Base-by-base conservation (phyloP, 2,113 vertebrate species). In the Rhinopomastus cyanomelas region DNA sequence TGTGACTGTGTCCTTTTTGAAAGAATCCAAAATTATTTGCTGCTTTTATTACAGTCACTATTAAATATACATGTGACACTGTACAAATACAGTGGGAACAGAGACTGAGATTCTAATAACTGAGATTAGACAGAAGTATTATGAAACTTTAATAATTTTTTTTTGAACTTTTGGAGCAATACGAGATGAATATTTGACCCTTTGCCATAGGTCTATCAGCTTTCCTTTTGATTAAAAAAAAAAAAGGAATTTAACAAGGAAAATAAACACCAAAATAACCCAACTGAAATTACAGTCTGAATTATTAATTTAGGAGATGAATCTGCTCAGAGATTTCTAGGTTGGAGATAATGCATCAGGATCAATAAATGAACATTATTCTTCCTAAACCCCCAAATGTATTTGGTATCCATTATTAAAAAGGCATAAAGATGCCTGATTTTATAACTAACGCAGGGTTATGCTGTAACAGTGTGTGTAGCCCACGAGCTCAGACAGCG, bases 251-350 rank as follows among this genome's bases (percentile, higher is more conserved):
- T 96, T 92, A 95, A 95, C 94, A 81, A 84, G 77, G 85, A 91
- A 96, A 95, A 81, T 42, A 95, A 37, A 12, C 46, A 79, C 49
- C 57, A 90, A 72, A 92, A 78, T 60, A 81, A 81, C 66, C 46
- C 39, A 56, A 81, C 81, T 92, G 72, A 96, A 97, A 97, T 97
- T 95, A 87, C 87, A 91, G 86, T 87, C 56, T 98, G 94, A 98
- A 97, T 98, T 97, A 98, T 98, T 98, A 95, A 98, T 98, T 98
- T 95, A 98, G 94, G 96, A 97, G 94, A 97, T 96, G 92, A 95
- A 94, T 97, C 92, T 97, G 88, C 96, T 97, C 85, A 95, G 96
- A 94, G 95, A 86, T 90, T 97, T 97, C 91, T 87, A 92, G 76
- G 82, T 57, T 95, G 89, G 87, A 95, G 97, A 96, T 97, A 97